Base-by-base conservation (phyloP, 2,113 vertebrate genomes). In the Hymenochirus boettgeri region DNA sequence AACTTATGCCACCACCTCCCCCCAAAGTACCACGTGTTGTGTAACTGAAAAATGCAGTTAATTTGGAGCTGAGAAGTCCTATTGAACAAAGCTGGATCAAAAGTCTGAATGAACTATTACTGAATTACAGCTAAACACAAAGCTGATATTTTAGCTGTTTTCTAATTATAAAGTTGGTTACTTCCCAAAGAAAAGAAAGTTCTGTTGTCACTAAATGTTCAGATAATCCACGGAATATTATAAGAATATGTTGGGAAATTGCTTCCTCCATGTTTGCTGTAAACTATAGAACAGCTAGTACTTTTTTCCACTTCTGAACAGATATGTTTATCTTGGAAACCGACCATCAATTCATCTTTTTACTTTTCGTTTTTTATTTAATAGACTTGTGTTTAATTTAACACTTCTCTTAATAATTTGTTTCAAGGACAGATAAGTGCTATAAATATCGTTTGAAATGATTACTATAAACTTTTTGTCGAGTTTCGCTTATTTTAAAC, bases 1-100 rank as follows among this genome's bases (percentile, higher is more conserved):
- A 94, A 79, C 92, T 98, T 46, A 99, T 98, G 96, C 95, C 96
- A 0, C 95, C 95, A 5, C 95, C 96, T 0, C 92, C 95, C 1
- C 92, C 96, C 71, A 99, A 97, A 80, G 91, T 88, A 81, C 86
- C 89, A 0, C 89, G 84, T 19, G 56, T 53, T 29, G 18, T 45
- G n/a, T 31, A 59, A 69, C 35, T 69, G 25, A 69, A 23, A 21
- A 42, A 39, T 39, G 13, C 11, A 21, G 29, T 50, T 27, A 19
- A 17, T 39, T 31, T 57, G 23, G 47, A 56, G 39, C 62, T 31
- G 25, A 60, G 33, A 60, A n/a, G 48, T 17, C n/a, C n/a, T n/a
- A 26, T 51, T 25, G 48, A 76, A 77, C 79, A 70, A 64, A 75
- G 75, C 74, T 76, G n/a, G n/a, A n/a, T n/a, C n/a, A n/a, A n/a